Evolutionary conservation across 1,140 invertebrate species (phyloP).

Genomic region (Bombyx mandarina): DNA sequence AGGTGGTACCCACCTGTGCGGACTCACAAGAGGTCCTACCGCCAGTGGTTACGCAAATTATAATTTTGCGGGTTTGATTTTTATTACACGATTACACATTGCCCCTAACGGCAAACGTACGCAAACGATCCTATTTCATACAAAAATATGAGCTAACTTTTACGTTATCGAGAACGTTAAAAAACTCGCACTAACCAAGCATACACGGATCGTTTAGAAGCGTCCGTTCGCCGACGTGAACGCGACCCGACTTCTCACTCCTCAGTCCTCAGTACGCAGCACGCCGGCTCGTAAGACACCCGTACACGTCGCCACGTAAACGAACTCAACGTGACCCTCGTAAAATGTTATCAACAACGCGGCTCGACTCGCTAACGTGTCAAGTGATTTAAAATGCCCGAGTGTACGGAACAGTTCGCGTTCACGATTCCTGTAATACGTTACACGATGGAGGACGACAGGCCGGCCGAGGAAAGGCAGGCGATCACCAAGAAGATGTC

Average conservation of each 20-base stretch:
- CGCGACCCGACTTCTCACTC: conserved; percentile 1
- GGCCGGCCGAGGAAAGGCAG: conserved; percentile 36
- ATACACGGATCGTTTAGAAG: too few relatives aligned
- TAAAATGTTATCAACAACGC: conserved; percentile 11
- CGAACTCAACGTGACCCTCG: not conserved
- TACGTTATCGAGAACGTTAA: too few relatives aligned
- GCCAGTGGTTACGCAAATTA: too few relatives aligned
- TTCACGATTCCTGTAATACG: conserved; percentile 62
- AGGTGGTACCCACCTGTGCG: too few relatives aligned
- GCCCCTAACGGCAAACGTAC: too few relatives aligned
- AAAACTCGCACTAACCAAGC: too few relatives aligned
- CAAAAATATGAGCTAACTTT: too few relatives aligned
- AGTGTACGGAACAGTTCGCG: conserved; percentile 54
- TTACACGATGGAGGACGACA: conserved; percentile 61
- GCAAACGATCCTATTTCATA: too few relatives aligned
- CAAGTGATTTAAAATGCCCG: conserved; percentile 57
- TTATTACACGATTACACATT: too few relatives aligned
- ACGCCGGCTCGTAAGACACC: conserved; percentile 17
- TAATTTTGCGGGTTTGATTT: too few relatives aligned
- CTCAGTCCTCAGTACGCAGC: conserved; percentile 14
- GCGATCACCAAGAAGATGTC: conserved; percentile 54
- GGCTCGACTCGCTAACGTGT: conserved; percentile 26
- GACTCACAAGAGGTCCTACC: too few relatives aligned
- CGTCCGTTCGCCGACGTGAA: conserved; percentile 1
- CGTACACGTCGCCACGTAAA: conserved; percentile 15